These are phyloP conservation scores for Trimorus sp. DNA, from an alignment of 2,888 invertebrate genomes.

Conservation along the genomic window DNA sequence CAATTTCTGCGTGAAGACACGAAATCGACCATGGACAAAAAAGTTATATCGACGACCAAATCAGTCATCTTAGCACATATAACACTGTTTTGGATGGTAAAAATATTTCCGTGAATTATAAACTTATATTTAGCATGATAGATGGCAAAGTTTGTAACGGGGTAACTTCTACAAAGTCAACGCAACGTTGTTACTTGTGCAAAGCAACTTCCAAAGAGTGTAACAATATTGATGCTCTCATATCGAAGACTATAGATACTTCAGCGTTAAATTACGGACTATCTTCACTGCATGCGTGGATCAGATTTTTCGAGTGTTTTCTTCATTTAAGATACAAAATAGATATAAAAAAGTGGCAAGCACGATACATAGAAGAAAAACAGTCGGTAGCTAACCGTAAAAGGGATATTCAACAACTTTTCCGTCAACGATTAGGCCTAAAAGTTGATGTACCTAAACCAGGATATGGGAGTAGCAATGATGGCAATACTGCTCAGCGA, in stretches of 20 bases:
- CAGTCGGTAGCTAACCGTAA: constrained; percentile 15
- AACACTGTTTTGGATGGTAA: not conserved
- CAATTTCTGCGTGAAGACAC: constrained; percentile 35
- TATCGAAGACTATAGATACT: not conserved
- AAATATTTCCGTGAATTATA: constrained; percentile 3
- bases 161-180: constrained; percentile 55
- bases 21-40: not conserved
- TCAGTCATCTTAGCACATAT: not conserved
- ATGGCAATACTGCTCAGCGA: constrained; percentile 28
- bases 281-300: constrained; percentile 9
- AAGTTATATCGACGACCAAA: constrained; percentile 6
- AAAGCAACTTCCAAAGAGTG: constrained; percentile 74
- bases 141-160: constrained; percentile 17
- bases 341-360: constrained; percentile 22
- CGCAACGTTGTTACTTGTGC: constrained; percentile 75
- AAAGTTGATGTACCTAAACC: constrained; percentile 16
- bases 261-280: not conserved
- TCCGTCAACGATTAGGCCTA: constrained; percentile 16
- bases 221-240: constrained; percentile 66
- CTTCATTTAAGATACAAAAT: not conserved
- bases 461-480: constrained; percentile 24
- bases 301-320: constrained; percentile 6
- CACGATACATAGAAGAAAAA: constrained; percentile 19
- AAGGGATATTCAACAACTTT: constrained; percentile 28
- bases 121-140: constrained; percentile 16